Base-by-base conservation (phyloP, 2,797 vertebrate species). In the Neosilurus mollespiculum region DNA sequence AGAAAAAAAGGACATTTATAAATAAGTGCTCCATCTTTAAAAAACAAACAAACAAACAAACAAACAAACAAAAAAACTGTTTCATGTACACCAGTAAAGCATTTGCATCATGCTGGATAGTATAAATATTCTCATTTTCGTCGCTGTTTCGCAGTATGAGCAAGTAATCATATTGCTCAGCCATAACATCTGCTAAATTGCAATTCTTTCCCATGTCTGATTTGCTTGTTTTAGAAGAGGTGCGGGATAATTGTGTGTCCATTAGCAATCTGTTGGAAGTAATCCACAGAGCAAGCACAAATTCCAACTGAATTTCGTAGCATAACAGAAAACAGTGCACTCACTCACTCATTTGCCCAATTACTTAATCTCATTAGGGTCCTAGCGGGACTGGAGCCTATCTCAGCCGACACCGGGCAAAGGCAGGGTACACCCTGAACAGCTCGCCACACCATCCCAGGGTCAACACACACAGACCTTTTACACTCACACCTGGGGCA, bases 141-240 rank as follows among this genome's bases (percentile, higher is more conserved):
- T 30, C 30, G 30, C 30, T 30, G 30, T 30, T 14, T 8, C 53
- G 51, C 8, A 54, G 26, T 76, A 59, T 59, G 56, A 43, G 20
- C 18, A 76, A 59, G 54, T 76, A 43, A 37, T 61, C 54, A 76
- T 76, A 5, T 76, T 75, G 15, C 53, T 75, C 26, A 22, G 53
- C 54, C 26, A 37, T 76, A 4, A 37, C 30, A 59, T 59, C 26
- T 76, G 53, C 20, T 37, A 37, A 59, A 37, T n/a, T 58, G 72
- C 26, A 34, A 30, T 75, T 73, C 51, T 24, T 73, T 56, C 54
- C 51, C 20, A 24, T 51, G 69, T 71, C 14, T 51, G 22, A 24
- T 24, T 72, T 54, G 70, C 49, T 53, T 11, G 49, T 49, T 70
- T 49, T 49, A n/a, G 20, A 71, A 12, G 24, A 54, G 49, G 53